Conservation (phyloP, 2,113 vertebrate genomes). For the Notiomystis cincta region DNA sequence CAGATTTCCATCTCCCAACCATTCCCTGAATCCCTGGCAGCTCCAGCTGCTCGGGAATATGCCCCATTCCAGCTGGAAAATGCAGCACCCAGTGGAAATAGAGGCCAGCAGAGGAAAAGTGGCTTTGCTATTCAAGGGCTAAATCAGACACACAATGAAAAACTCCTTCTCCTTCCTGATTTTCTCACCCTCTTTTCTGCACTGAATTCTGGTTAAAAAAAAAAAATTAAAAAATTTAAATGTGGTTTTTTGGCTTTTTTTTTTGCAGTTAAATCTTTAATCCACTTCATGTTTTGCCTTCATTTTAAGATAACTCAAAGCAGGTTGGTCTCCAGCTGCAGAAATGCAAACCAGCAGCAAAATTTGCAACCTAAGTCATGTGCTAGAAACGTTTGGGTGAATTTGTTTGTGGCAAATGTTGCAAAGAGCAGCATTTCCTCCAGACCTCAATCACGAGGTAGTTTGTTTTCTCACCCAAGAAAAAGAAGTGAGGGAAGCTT, state of each 20-base stretch:
- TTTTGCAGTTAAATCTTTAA: background rate
- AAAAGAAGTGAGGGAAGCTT: background rate
- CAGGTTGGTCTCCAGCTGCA: background rate
- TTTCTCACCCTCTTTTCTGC: background rate
- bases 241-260: background rate
- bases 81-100: background rate
- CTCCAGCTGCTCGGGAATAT: background rate
- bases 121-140: background rate
- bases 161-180: background rate
- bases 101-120: background rate
- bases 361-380: background rate
- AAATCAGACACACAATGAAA: background rate
- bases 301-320: background rate
- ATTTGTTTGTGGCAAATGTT: background rate
- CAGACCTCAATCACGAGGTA: background rate
- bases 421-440: slow-evolving; percentile 35
- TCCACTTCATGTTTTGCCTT: background rate
- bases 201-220: background rate
- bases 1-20: background rate
- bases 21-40: background rate
- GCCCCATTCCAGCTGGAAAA: background rate
- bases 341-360: background rate
- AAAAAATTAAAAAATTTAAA: background rate
- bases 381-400: background rate
- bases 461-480: background rate